phyloP scores from a whole-genome alignment of 2,113 vertebrate species.

The Polypterus bichir region DNA sequence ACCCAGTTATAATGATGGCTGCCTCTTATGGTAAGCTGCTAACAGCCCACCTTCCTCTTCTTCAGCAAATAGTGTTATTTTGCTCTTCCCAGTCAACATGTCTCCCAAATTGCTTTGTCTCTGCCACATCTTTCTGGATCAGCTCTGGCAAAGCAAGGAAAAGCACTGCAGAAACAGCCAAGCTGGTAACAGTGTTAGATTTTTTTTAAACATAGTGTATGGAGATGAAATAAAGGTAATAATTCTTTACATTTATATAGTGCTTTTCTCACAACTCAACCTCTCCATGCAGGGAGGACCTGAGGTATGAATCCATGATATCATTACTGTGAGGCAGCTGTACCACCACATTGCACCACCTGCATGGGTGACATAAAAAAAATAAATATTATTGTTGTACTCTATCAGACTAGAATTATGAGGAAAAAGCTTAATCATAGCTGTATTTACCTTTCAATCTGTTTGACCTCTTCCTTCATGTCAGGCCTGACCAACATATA shows the following conservation, averaged over 20 bases:
- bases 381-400: constrained; percentile 4
- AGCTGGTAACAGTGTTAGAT: too few species aligned
- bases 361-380: not conserved
- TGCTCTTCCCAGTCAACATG: constrained; percentile 5
- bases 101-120: constrained; percentile 11
- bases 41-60: constrained; percentile 15
- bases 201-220: too few species aligned
- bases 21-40: constrained; percentile 18
- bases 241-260: too few species aligned
- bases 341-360: too few species aligned
- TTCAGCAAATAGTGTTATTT: not conserved
- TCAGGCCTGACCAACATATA: constrained; percentile 17
- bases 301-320: too few species aligned
- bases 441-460: constrained; percentile 19
- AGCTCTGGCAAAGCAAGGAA: constrained; percentile 13
- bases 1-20: constrained; percentile 17
- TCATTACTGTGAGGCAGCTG: too few species aligned
- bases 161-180: not conserved
- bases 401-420: not conserved
- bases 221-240: too few species aligned
- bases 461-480: constrained; percentile 9
- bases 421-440: not conserved
- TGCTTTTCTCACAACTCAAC: too few species aligned
- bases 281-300: too few species aligned
- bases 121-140: constrained; percentile 17